phyloP scores from a whole-genome alignment of 2,797 vertebrate species.

The Melanotaenia nigrans region DNA sequence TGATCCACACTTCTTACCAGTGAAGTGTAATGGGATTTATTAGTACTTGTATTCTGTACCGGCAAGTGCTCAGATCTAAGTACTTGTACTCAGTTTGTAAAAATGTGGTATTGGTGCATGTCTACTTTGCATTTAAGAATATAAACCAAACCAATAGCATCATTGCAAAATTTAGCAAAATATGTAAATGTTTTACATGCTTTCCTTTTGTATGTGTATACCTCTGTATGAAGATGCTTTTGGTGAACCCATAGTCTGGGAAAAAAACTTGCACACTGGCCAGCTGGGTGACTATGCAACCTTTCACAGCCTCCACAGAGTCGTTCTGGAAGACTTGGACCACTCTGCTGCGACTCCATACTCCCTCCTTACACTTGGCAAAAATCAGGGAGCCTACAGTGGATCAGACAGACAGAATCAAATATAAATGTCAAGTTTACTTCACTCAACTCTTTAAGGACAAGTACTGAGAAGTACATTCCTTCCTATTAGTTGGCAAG shows the following conservation, averaged over 20 bases:
- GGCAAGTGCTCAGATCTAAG: too few relatives aligned
- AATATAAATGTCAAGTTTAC: background rate
- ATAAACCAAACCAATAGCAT: too few relatives aligned
- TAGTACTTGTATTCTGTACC: too few relatives aligned
- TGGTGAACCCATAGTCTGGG: slow-evolving; percentile 70
- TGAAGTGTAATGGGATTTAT: too few relatives aligned
- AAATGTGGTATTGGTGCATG: too few relatives aligned
- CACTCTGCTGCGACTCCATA: slow-evolving; percentile 73
- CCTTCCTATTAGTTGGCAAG: background rate
- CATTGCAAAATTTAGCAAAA: background rate
- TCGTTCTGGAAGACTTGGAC: slow-evolving; percentile 57
- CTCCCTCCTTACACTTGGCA: slow-evolving; percentile 48
- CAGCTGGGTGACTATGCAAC: slow-evolving; percentile 64
- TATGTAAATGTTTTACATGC: background rate
- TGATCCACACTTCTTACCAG: too few relatives aligned
- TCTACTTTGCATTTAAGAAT: too few relatives aligned
- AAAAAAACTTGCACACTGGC: slow-evolving; percentile 64
- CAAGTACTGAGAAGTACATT: background rate
- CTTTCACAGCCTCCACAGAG: slow-evolving; percentile 43
- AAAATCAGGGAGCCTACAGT: slow-evolving; percentile 72
- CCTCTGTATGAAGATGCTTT: slow-evolving; percentile 60
- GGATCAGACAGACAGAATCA: background rate
- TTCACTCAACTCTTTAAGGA: background rate
- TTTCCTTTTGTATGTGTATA: slow-evolving; percentile 13
- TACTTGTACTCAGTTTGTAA: too few relatives aligned